Evolutionary conservation across 2,888 invertebrate species (phyloP).

Genomic region (Coelinius sp.): DNA sequence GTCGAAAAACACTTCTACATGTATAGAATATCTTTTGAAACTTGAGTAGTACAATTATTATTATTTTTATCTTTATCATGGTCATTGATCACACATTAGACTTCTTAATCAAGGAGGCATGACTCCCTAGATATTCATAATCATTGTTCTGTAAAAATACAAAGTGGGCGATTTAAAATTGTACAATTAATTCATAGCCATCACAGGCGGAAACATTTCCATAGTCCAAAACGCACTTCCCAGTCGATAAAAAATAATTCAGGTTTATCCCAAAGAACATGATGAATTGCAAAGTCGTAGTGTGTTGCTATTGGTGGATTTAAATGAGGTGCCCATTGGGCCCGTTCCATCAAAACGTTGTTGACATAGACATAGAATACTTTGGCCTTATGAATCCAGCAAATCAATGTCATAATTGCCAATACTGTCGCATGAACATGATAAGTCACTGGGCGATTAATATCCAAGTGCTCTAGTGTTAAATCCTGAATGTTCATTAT

Average conservation of each 20-base stretch:
- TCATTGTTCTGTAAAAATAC: slow-evolving; percentile 2
- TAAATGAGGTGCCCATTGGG: slow-evolving; percentile 76
- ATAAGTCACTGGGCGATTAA: slow-evolving; percentile 64
- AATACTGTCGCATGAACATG: slow-evolving; percentile 76
- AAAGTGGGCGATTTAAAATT: slow-evolving; percentile 2
- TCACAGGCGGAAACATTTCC: slow-evolving; percentile 74
- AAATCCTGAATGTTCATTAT: slow-evolving; percentile 77
- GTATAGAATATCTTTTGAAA: too few relatives aligned
- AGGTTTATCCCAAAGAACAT: slow-evolving; percentile 76
- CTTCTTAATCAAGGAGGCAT: neutral
- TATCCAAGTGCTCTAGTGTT: slow-evolving; percentile 67
- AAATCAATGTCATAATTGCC: slow-evolving; percentile 76
- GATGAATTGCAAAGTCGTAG: slow-evolving; percentile 74
- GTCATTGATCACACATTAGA: neutral
- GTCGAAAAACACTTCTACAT: too few relatives aligned
- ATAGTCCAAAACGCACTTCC: slow-evolving; percentile 77
- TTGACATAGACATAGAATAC: slow-evolving; percentile 75
- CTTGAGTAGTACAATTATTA: too few relatives aligned
- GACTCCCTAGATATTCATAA: neutral
- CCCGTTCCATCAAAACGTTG: slow-evolving; percentile 74
- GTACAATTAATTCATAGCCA: neutral
- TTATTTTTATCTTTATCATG: neutral
- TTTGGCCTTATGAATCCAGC: slow-evolving; percentile 76
- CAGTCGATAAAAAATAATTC: slow-evolving; percentile 78
- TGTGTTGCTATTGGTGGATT: slow-evolving; percentile 75